A percentile compares a stretch with the other conserved stretches of the same genome.
phyloP scores from a whole-genome alignment of 2,113 vertebrate genomes.

The Semicossyphus pulcher region DNA sequence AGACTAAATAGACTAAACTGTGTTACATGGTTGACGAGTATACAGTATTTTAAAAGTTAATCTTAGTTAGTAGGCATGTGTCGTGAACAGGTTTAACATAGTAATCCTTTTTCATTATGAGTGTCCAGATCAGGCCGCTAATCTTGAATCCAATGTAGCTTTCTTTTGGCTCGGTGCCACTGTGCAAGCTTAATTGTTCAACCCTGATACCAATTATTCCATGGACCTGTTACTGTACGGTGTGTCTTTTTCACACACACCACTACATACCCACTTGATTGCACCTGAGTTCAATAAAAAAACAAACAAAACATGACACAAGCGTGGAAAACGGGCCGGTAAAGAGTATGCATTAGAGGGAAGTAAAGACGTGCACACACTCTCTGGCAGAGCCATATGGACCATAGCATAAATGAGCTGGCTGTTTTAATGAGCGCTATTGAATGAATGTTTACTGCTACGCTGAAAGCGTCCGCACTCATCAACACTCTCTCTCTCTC shows the following conservation, averaged over 20 bases:
- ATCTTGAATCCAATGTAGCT: not conserved
- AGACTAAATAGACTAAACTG: not conserved
- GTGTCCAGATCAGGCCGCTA: not conserved
- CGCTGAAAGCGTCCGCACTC: conserved; percentile 51
- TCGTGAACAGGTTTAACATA: not conserved
- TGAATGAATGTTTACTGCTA: conserved; percentile 62
- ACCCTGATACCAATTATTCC: conserved; percentile 35
- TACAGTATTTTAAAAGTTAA: not conserved
- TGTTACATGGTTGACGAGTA: not conserved
- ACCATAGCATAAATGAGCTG: conserved; percentile 59
- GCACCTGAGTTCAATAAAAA: conserved; percentile 38
- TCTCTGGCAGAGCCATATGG: conserved; percentile 60
- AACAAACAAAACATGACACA: conserved; percentile 7
- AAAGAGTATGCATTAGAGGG: conserved; percentile 40
- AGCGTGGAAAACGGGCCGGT: conserved; percentile 33
- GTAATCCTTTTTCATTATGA: not conserved
- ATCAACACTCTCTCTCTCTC: conserved; percentile 56
- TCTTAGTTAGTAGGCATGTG: not conserved
- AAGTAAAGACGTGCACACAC: conserved; percentile 14
- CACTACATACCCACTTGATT: conserved; percentile 4
- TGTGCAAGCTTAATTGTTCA: conserved; percentile 14
- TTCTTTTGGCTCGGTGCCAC: conserved; percentile 20
- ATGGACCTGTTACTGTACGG: not conserved
- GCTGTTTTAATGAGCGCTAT: conserved; percentile 71
- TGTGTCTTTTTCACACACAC: conserved; percentile 11